Base-by-base conservation (phyloP, 1,140 invertebrate genomes). In the Solenopsis fugax region DNA sequence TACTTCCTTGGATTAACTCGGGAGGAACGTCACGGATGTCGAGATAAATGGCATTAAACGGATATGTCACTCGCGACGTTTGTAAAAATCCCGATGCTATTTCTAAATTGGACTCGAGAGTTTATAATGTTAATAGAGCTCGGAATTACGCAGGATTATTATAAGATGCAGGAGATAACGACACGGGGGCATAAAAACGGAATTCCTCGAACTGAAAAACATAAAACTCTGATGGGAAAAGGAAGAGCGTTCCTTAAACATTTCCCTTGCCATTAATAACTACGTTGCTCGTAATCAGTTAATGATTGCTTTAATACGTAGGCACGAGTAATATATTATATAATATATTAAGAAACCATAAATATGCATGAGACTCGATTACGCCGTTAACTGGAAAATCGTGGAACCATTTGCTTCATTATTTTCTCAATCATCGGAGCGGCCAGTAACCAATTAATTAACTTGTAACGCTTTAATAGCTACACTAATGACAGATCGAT, bases 381-480 rank as follows among this genome's bases (percentile, higher is more conserved):
- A 60, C 52, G 10, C 24, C 9, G 21, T 56, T 73, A 73, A 60
- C 24, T 73, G 56, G 54, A 60, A 75, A 84, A 84, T 73, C 18
- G 12, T 50, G 78, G 12, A 45, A 45, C 29, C 3, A 72, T 58
- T 52, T 82, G 56, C 37, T 29, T 69, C 50, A 45, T 81, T 62
- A 84, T 75, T 75, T 73, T 75, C 54, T 75, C 29, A 41, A 75
- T 84, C 54, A 48, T 48, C 41, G 29, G n/a, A 64, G n/a, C 18
- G n/a, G 5, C 18, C 29, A 24, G 54, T 34, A 60, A 72, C 4
- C 52, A 29, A 45, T 75, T 84, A 84, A 84, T 84, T 84, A 62
- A 84, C 80, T 84, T 13, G 69, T 34, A 52, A 60, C 41, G 24
- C 54, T 84, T 73, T 75, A 75, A 75, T 75, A 60, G 56, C 69